Percentiles rank a stretch among this genome's conserved stretches.
Conservation (phyloP, 2,113 vertebrate species). For the Tyrannus savana region DNA sequence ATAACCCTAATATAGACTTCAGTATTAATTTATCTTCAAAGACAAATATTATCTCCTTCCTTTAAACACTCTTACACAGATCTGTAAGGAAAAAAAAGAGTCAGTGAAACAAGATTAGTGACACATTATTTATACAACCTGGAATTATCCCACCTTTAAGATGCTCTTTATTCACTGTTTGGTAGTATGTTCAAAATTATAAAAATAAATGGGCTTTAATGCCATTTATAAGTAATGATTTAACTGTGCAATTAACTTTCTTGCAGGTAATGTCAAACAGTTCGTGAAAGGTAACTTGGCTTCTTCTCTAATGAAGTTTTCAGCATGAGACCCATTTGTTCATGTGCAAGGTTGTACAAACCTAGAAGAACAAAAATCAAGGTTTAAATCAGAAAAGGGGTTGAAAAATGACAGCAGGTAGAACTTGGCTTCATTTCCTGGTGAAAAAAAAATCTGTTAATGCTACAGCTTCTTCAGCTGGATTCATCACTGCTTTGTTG, state of each 20-base stretch:
- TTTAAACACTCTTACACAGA: neutral
- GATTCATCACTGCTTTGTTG: constrained; percentile 59
- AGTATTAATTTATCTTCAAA: neutral
- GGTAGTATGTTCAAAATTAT: neutral
- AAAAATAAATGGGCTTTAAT: neutral
- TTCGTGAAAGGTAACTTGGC: neutral
- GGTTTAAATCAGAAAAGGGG: neutral
- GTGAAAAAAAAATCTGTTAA: neutral
- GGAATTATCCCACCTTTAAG: neutral
- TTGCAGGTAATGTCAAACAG: neutral
- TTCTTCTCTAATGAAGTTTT: neutral
- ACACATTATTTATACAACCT: neutral
- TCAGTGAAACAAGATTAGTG: neutral
- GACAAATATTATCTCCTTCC: neutral
- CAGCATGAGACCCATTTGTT: neutral
- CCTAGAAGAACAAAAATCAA: neutral
- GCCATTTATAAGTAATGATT: neutral
- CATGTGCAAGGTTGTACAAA: neutral
- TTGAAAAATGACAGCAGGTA: neutral
- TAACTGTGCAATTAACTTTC: neutral
- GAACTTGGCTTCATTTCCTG: neutral
- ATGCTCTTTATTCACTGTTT: neutral
- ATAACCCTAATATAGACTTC: neutral
- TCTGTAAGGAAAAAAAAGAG: neutral
- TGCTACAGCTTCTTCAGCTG: constrained; percentile 67